phyloP scores from a whole-genome alignment of 2,888 invertebrate genomes.

The Andrena minutula region DNA sequence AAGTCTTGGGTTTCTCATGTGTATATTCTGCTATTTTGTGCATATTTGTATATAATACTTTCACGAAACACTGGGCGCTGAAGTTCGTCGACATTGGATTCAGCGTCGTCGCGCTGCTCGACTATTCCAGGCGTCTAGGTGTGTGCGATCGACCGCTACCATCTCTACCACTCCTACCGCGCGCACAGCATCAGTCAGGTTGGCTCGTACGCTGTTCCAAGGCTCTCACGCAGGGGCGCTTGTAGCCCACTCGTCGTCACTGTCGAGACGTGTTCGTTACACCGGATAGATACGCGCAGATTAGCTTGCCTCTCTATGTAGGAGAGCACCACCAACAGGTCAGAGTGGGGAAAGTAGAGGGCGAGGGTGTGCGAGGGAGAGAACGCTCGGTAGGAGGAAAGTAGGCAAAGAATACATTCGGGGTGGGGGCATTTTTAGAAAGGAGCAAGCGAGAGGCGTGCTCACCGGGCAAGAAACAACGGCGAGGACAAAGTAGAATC shows the following conservation, averaged over 20 bases:
- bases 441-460: neutral
- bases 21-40: neutral
- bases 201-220: slow-evolving; percentile 10
- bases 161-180: slow-evolving; percentile 49
- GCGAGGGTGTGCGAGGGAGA: slow-evolving; percentile 23
- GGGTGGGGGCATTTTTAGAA: neutral
- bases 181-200: slow-evolving; percentile 42
- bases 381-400: neutral
- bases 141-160: slow-evolving; percentile 48
- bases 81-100: slow-evolving; percentile 17
- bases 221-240: slow-evolving; percentile 38
- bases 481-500: neutral
- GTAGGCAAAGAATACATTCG: slow-evolving; percentile 4
- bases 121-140: slow-evolving; percentile 23
- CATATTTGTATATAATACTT: neutral
- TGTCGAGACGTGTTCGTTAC: slow-evolving; percentile 30
- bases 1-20: neutral
- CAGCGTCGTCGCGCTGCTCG: slow-evolving; percentile 11
- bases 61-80: neutral
- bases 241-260: slow-evolving; percentile 50
- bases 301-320: slow-evolving; percentile 22
- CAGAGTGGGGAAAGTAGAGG: slow-evolving; percentile 21
- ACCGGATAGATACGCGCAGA: slow-evolving; percentile 36
- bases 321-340: too few species aligned
- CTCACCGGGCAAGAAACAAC: neutral